Evolutionary conservation across 2,888 invertebrate genomes (phyloP), one percentile per base, ranked within the genome.

Genomic region (Cybosia mesomella): DNA sequence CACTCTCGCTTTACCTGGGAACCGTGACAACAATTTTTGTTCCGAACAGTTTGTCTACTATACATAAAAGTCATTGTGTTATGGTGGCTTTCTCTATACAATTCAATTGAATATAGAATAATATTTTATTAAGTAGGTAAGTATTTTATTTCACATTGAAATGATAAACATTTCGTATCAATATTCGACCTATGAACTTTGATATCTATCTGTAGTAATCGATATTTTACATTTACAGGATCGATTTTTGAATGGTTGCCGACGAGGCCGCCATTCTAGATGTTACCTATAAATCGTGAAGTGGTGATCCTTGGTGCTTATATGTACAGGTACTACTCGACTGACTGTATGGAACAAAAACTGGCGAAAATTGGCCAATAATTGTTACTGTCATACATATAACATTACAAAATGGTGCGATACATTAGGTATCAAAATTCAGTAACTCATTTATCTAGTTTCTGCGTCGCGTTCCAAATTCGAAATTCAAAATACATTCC

Each of bases 181-280:
- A 63, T 63, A 22, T 54, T 54, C 49, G 63, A 63, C 54, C 63
- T 34, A 15, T 63, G 63, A 63, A 54, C 63, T 54, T 34, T 15
- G 54, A 22, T 54, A 63, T 63, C 63, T 54, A 63, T 63, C 63
- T 21, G 15, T 32, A 53, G 9, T 53, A 32, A 32, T 62, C 24
- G 54, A 53, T 63, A 54, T 63, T 22, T 63, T 15, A 63, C 49
- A 54, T n/a, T 34, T 34, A 54, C 22, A 11, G 32, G 1, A 13
- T 53, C 49, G 32, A 62, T 62, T 53, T 62, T 11, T 13, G 28
- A 62, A 53, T 15, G 11, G n/a, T 32, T n/a, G 5, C 54, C 24
- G 15, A 55, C 24, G 24, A 55, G 54, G 24, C 10, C 3, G 13
- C 15, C 13, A 24, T 55, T 55, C 9, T 22, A 15, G 10, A 13